These are phyloP conservation scores for Triplophysa siluroides DNA, from an alignment of 2,113 vertebrate genomes.

Conservation along the genomic window DNA sequence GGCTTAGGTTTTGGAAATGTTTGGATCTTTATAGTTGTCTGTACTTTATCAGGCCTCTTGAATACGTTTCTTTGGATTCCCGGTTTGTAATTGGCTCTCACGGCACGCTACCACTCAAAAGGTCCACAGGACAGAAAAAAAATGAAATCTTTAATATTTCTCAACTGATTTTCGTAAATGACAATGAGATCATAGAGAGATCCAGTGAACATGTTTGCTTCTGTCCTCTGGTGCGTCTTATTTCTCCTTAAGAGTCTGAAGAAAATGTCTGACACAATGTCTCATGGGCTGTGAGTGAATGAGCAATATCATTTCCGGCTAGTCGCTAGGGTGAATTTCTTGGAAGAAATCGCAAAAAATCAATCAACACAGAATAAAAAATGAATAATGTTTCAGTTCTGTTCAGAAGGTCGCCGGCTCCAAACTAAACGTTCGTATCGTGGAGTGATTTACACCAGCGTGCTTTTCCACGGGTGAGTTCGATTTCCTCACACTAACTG, in stretches of 20 bases:
- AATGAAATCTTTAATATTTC: not conserved
- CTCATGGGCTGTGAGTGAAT: no score
- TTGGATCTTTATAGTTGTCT: not conserved
- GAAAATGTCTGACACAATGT: no score
- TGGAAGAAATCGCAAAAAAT: not conserved
- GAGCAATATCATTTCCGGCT: no score
- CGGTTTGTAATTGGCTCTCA: slow-evolving; percentile 22
- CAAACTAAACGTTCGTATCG: slow-evolving; percentile 12
- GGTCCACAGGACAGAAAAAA: slow-evolving; percentile 14
- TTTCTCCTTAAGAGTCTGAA: no score
- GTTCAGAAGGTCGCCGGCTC: not conserved
- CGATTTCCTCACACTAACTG: slow-evolving; percentile 27
- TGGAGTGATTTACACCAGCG: slow-evolving; percentile 32
- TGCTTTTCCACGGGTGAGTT: slow-evolving; percentile 41
- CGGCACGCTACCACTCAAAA: not conserved
- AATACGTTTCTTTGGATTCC: not conserved
- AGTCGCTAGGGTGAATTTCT: no score
- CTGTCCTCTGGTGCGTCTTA: no score
- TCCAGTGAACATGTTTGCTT: no score
- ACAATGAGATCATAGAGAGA: no score
- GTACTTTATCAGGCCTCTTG: slow-evolving; percentile 11
- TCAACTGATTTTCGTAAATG: no score
- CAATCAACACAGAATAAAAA: slow-evolving; percentile 5
- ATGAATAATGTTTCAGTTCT: not conserved
- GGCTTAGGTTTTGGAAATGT: not conserved